Percentiles rank a stretch among this genome's conserved stretches.
These are phyloP conservation scores for Melanogrammus aeglefinus DNA, from an alignment of 2,797 vertebrate species.

Conservation along the genomic window DNA sequence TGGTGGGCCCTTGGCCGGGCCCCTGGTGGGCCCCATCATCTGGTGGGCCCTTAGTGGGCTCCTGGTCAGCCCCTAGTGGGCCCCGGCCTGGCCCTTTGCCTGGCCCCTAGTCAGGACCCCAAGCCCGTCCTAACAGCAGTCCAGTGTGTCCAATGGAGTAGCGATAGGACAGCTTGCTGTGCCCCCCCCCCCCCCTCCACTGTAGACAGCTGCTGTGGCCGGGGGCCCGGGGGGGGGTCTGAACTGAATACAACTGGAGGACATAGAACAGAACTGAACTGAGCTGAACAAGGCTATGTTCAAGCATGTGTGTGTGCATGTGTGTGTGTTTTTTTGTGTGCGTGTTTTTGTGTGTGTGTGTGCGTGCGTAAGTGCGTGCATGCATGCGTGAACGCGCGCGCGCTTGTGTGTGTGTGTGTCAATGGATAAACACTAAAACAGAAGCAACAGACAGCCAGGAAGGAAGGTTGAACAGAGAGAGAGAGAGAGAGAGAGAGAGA, in stretches of 20 bases:
- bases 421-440: constrained; percentile 4
- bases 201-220: constrained; percentile 87
- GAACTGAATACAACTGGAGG: too few species aligned
- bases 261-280: too few species aligned
- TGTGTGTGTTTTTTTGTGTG: neutral
- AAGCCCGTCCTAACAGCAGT: constrained; percentile 35
- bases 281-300: constrained; percentile 58
- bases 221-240: constrained; percentile 73
- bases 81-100: too few species aligned
- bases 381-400: neutral
- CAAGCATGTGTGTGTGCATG: constrained; percentile 26
- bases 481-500: neutral
- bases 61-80: too few species aligned
- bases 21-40: too few species aligned
- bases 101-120: too few species aligned
- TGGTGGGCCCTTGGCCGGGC: too few species aligned
- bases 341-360: neutral
- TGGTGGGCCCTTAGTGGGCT: too few species aligned
- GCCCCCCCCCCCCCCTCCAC: constrained; percentile 76
- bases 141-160: constrained; percentile 42
- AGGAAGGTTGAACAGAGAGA: neutral
- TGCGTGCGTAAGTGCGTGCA: neutral
- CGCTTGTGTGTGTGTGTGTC: constrained; percentile 20
- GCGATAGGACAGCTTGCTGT: constrained; percentile 73
- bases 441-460: neutral